Percentiles rank a stretch among this genome's conserved stretches.
Conservation (phyloP, 1,140 invertebrate genomes). For the Cydia pomonella region DNA sequence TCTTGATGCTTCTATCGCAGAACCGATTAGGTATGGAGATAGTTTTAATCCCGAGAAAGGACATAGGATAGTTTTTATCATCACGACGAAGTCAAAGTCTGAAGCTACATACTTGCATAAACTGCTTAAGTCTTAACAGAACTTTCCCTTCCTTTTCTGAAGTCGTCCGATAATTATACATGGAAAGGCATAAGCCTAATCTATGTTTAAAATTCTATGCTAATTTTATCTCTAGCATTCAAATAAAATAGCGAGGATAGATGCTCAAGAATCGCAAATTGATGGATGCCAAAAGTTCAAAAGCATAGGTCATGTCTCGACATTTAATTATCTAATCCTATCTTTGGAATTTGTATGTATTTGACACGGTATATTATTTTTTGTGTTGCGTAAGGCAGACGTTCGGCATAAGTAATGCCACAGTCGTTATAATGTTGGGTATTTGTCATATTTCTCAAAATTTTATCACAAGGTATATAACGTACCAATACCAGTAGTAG, state of each 20-base stretch:
- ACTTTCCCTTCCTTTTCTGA: no score
- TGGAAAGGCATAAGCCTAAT: no score
- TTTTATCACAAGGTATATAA: no score
- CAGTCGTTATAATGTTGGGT: background rate
- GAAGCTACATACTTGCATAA: no score
- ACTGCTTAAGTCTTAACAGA: no score
- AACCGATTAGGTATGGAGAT: no score
- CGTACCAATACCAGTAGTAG: no score
- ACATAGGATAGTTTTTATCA: no score
- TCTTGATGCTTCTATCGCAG: no score
- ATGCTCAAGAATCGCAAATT: constrained; percentile 15
- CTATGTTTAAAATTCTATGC: constrained; percentile 1
- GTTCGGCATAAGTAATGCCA: background rate
- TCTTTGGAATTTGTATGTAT: background rate
- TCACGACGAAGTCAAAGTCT: no score
- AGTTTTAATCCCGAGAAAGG: no score
- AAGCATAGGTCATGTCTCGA: constrained; percentile 24
- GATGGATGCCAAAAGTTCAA: constrained; percentile 18
- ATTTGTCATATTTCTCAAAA: background rate
- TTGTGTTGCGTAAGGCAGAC: background rate
- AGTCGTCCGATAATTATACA: no score
- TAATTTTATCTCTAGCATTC: constrained; percentile 20
- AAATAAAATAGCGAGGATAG: background rate
- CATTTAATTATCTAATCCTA: constrained; percentile 29
- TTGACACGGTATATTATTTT: constrained; percentile 3